Evolutionary conservation across 2,888 invertebrate genomes (phyloP).

Genomic region (Acrobeloides nanus): DNA sequence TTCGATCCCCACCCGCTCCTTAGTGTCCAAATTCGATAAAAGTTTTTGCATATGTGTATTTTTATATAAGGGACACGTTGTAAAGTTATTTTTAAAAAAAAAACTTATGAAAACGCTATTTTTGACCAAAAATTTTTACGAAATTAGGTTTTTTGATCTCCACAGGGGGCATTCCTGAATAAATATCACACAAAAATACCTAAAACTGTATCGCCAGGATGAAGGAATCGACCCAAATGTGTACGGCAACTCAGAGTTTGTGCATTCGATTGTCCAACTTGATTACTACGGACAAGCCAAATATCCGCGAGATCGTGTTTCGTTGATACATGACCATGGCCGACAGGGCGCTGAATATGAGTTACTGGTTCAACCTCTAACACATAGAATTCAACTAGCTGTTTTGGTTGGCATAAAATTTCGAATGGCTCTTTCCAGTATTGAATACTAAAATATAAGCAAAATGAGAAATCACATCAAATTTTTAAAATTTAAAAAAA

Average conservation of each 20-base stretch:
- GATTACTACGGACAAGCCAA: slow-evolving; percentile 78
- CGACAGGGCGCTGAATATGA: slow-evolving; percentile 62
- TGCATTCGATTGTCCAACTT: slow-evolving; percentile 68
- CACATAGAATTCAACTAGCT: slow-evolving; percentile 80
- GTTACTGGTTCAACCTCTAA: slow-evolving; percentile 81
- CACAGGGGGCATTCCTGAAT: too few relatives aligned
- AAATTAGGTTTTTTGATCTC: too few relatives aligned
- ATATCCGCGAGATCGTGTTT: slow-evolving; percentile 84
- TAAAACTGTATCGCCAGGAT: slow-evolving; percentile 82
- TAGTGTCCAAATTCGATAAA: too few relatives aligned
- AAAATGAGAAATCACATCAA: too few relatives aligned
- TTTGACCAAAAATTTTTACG: not conserved
- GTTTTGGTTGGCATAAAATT: slow-evolving; percentile 79
- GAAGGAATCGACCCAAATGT: slow-evolving; percentile 85
- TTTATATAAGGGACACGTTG: too few relatives aligned
- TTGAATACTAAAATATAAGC: slow-evolving; percentile 57
- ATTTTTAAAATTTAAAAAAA: too few relatives aligned
- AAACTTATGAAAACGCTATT: too few relatives aligned
- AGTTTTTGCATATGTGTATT: too few relatives aligned
- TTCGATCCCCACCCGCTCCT: not conserved
- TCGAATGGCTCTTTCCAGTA: slow-evolving; percentile 83
- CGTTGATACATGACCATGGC: slow-evolving; percentile 76
- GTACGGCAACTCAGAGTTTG: slow-evolving; percentile 74
- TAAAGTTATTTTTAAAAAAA: too few relatives aligned
- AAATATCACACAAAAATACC: slow-evolving; percentile 60